A percentile compares a stretch with the other conserved stretches of the same genome.
Conservation (phyloP, 2,888 invertebrate species). For the Lepidocyrtinus sp. region DNA sequence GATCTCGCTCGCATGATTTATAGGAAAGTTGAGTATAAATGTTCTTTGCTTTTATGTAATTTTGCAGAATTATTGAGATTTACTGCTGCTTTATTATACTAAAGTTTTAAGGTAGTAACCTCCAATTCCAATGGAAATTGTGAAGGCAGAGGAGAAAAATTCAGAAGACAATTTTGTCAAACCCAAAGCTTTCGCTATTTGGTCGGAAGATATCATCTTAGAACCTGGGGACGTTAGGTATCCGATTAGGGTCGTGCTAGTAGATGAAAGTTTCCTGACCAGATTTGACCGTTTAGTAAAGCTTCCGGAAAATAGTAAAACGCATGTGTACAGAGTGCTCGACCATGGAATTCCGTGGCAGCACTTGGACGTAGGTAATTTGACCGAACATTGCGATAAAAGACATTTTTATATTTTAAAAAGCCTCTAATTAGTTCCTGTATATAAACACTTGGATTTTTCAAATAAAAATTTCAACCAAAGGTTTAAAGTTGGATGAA, state of each 20-base stretch:
- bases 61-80: too few relatives aligned
- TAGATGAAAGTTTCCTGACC: conserved; percentile 17
- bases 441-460: too few relatives aligned
- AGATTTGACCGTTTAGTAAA: conserved; percentile 28
- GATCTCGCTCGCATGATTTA: too few relatives aligned
- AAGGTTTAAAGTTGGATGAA: conserved; percentile 23
- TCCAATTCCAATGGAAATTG: not conserved
- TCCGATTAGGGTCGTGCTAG: conserved; percentile 28
- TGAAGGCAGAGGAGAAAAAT: not conserved
- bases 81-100: too few relatives aligned
- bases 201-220: conserved; percentile 31
- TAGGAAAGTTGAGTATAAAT: too few relatives aligned
- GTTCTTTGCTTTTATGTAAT: too few relatives aligned
- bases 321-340: conserved; percentile 29
- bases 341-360: conserved; percentile 45
- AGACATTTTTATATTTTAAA: too few relatives aligned
- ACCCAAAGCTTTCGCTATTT: conserved; percentile 18
- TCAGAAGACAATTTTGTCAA: too few relatives aligned
- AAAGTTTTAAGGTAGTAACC: too few relatives aligned
- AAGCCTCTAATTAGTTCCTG: too few relatives aligned
- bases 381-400: too few relatives aligned
- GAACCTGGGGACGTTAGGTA: conserved; percentile 25
- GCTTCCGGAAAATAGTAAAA: conserved; percentile 14
- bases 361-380: conserved; percentile 24
- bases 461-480: too few relatives aligned